Evolutionary conservation across 2,888 invertebrate species (phyloP), one percentile per base, ranked within the genome.

Genomic region (Chrysomela aeneicollis): DNA sequence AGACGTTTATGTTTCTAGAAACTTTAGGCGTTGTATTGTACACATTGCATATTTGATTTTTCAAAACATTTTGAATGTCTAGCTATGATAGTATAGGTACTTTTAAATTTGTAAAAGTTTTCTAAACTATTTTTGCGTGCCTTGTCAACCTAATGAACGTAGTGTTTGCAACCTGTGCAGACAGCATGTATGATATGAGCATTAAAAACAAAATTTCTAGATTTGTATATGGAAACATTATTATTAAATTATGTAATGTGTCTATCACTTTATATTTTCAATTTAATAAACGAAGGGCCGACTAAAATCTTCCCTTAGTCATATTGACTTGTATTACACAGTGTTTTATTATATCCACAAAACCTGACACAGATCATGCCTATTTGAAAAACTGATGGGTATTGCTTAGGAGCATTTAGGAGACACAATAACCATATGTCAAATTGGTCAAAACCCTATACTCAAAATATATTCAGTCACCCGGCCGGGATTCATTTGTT

Each of bases 241-340:
- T 69, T 73, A 71, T 71, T 70, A 68, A 70, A 71, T 71, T 72
- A 74, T 77, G 74, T 66, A 69, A 72, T 76, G 76, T 79, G 75
- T 78, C 78, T 80, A 78, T 79, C 79, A 80, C 81, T 81, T 81
- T 81, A 80, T 81, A 81, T 81, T 81, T 81, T 81, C 79, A 80
- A 78, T 78, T 80, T 78, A 75, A 79, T 78, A 78, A 79, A 79
- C 71, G 76, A 75, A 76, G 80, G 81, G 80, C 79, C 78, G 79
- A 79, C 78, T 79, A 77, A 74, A 78, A 77, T 77, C 77, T 78
- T 78, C 79, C 80, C 79, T 79, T 79, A 76, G 80, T 81, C 80
- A 80, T 80, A 81, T 80, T 81, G 80, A 81, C 79, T 81, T 79
- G 76, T 76, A 78, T 58, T 64, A 63, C 57, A 66, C 49, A 66